A percentile compares a stretch with the other conserved stretches of the same genome.
Evolutionary conservation across 1,140 invertebrate genomes (phyloP).

Genomic region (Elymnias hypermnestra): DNA sequence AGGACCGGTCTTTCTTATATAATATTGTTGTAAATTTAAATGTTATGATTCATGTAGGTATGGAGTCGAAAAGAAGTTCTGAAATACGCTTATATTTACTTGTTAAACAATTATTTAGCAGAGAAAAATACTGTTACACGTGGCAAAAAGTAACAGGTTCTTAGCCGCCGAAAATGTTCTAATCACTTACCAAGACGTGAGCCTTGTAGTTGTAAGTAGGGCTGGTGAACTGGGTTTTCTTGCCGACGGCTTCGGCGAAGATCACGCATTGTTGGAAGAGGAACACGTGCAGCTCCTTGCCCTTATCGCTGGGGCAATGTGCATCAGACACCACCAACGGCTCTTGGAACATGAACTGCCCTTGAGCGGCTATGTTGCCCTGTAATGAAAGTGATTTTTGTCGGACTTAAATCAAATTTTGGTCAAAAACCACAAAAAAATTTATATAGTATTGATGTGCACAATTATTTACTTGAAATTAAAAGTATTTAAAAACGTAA

Average conservation of each 20-base stretch:
- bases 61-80: too few relatives aligned
- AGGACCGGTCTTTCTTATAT: too few relatives aligned
- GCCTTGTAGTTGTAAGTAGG: constrained; percentile 97
- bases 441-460: too few relatives aligned
- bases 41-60: too few relatives aligned
- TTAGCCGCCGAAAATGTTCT: not conserved
- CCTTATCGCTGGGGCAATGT: constrained; percentile 72
- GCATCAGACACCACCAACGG: constrained; percentile 89
- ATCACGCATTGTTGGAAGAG: constrained; percentile 99
- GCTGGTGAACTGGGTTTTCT: constrained; percentile 95
- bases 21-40: too few relatives aligned
- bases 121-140: too few relatives aligned
- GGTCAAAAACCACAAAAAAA: too few relatives aligned
- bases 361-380: constrained; percentile 98
- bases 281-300: constrained; percentile 96
- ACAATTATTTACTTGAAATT: too few relatives aligned
- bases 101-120: too few relatives aligned
- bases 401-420: too few relatives aligned
- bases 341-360: constrained; percentile 95
- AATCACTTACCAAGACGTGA: constrained; percentile 90
- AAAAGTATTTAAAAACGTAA: too few relatives aligned
- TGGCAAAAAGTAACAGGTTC: not conserved
- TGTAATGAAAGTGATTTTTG: constrained; percentile 76
- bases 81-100: too few relatives aligned
- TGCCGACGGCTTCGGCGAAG: constrained; percentile 95